Base-by-base conservation (phyloP, 37 sponge, comb jelly and placozoan genomes). In the Theonella swinhoei region DNA sequence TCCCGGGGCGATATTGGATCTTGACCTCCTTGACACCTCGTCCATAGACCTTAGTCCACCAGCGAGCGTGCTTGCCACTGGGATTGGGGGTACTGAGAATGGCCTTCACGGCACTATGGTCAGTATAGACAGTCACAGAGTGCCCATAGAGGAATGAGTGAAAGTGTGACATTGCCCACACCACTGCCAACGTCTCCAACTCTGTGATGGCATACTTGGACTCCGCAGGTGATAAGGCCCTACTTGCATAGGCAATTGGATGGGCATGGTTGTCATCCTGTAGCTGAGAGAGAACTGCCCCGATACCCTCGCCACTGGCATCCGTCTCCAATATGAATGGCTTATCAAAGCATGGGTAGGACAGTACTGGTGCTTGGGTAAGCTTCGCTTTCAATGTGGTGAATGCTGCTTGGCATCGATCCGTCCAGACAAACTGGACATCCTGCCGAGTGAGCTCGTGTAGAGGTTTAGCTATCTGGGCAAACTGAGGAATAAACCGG, bases 401-500 rank as follows among this genome's bases (percentile, higher is more conserved):
- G 32, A 93, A 83, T 36, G 87, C 83, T 8, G 43, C 70, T 2
- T 60, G 24, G 30, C 83, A 78, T 23, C 69, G 68, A 2, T 62
- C 28, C 37, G 43, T 80, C 78, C 83, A 77, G 4, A 22, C 32
- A 63, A 88, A 88, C 3, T 40, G 67, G 31, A 40, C 80, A 36
- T 28, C 69, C 42, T 89, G 89, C 37, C 75, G 59, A 35, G 83
- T 76, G n/a, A 91, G 83, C 2, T n/a, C 68, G 42, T 75, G 29
- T 24, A 86, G 91, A 1, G 91, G 91, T 28, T 68, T 66, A 25
- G 91, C 73, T 60, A 85, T 85, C 26, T 90, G 82, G 23, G 91
- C 62, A 74, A 90, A 90, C 60, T 42, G 39, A 14, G 42, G 59
- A 17, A 91, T 86, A 42, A 78, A 91, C 11, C 83, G 62, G 9